Conservation (phyloP, 2,113 vertebrate genomes). For the Columbina picui region DNA sequence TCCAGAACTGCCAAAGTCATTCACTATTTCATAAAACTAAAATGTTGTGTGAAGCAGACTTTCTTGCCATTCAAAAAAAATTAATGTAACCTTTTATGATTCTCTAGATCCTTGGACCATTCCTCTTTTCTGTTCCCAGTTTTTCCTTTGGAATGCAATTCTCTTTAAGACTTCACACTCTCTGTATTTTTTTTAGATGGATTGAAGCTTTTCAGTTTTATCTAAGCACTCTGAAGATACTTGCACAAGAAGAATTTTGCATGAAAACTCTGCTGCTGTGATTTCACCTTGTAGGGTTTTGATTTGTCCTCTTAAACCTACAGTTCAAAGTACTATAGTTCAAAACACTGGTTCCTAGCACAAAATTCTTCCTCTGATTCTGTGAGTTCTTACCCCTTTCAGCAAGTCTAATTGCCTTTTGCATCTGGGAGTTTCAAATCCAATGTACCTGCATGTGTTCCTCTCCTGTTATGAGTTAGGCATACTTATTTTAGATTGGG, state of each 20-base stretch:
- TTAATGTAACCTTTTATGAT: accelerated
- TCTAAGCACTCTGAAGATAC: background rate
- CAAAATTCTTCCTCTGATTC: background rate
- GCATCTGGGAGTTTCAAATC: background rate
- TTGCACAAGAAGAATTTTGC: background rate
- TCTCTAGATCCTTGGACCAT: background rate
- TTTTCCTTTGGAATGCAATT: background rate
- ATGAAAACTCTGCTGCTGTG: background rate
- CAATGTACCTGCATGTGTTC: background rate
- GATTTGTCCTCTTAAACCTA: background rate
- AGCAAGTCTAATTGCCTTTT: background rate
- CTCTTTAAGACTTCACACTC: background rate
- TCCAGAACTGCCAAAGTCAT: background rate
- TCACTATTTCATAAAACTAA: background rate
- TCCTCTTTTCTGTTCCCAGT: background rate
- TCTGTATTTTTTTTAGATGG: background rate
- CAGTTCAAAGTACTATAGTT: background rate
- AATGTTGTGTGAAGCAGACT: background rate
- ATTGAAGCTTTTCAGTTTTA: background rate
- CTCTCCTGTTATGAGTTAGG: background rate
- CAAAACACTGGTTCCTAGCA: background rate
- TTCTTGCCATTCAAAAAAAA: background rate
- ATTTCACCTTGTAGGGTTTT: background rate
- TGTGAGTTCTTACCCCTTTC: background rate
- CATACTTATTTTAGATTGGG: background rate